Percentiles rank a stretch among this genome's conserved stretches.
Conservation (phyloP, 1,140 invertebrate species). For the Drosophila kohkoa region DNA sequence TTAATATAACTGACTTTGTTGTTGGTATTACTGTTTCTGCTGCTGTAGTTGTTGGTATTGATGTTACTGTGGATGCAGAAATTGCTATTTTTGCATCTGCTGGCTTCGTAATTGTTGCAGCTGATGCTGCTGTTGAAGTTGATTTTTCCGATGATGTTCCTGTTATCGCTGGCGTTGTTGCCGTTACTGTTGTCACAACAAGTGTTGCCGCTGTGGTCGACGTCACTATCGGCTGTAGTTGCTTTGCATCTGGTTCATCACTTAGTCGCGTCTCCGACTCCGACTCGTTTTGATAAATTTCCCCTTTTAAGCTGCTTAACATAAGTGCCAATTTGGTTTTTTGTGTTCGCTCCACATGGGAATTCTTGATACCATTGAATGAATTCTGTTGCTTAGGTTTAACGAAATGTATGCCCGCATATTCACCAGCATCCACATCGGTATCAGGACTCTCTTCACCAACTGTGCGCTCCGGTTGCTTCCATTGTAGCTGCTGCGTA, state of each 20-base stretch:
- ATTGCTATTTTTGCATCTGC: neutral
- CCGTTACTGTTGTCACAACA: neutral
- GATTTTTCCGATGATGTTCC: constrained; percentile 11
- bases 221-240: neutral
- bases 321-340: constrained; percentile 81
- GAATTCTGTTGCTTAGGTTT: constrained; percentile 72
- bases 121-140: constrained; percentile 27
- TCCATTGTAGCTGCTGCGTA: constrained; percentile 19
- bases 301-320: constrained; percentile 76
- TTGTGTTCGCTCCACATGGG: constrained; percentile 71
- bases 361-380: constrained; percentile 43
- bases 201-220: neutral
- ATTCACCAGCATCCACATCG: constrained; percentile 69
- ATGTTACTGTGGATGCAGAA: neutral
- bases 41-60: constrained; percentile 11
- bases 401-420: constrained; percentile 77
- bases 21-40: constrained; percentile 25
- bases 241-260: constrained; percentile 51
- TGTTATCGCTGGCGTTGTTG: constrained; percentile 8
- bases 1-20: neutral
- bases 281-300: constrained; percentile 64
- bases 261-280: constrained; percentile 15
- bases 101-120: constrained; percentile 15
- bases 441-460: constrained; percentile 55
- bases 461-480: constrained; percentile 12